A percentile compares a stretch with the other conserved stretches of the same genome.
phyloP scores from a whole-genome alignment of 2,113 vertebrate species.

The Limanda limanda region DNA sequence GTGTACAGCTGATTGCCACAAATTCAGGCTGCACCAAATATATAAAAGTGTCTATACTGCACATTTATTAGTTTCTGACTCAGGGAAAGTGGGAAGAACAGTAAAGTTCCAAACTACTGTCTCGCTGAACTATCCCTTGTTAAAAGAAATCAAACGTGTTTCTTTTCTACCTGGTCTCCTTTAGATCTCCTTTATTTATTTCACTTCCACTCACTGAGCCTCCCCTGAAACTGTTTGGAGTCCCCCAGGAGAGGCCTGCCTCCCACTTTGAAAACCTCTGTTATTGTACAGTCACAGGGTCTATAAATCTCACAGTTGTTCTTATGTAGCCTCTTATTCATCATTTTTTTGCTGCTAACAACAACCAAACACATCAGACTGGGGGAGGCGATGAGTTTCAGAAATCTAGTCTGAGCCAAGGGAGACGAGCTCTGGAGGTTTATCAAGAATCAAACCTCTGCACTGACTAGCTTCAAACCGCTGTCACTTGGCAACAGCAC shows the following conservation, averaged over 20 bases:
- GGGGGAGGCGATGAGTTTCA: conserved; percentile 3
- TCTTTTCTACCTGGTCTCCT: background rate
- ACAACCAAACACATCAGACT: conserved; percentile 10
- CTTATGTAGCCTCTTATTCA: conserved; percentile 32
- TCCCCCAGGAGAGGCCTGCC: background rate
- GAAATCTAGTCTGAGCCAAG: conserved; percentile 3
- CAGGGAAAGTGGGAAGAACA: background rate
- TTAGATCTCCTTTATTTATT: background rate
- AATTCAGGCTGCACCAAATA: background rate
- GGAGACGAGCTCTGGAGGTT: conserved; percentile 16
- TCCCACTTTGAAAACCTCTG: background rate
- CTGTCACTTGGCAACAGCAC: conserved; percentile 34
- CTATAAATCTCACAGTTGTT: conserved; percentile 9
- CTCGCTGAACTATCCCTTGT: background rate
- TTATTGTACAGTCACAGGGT: background rate
- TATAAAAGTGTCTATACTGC: background rate
- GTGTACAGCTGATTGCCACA: background rate
- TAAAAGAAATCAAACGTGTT: background rate
- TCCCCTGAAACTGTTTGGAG: background rate
- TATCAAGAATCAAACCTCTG: conserved; percentile 21
- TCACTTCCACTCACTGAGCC: background rate
- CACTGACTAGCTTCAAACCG: conserved; percentile 1
- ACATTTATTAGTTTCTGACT: background rate
- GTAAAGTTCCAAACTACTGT: background rate
- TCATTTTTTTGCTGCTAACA: conserved; percentile 12